phyloP scores from a whole-genome alignment of 2,888 invertebrate species.

The Cerceris rybyensis region DNA sequence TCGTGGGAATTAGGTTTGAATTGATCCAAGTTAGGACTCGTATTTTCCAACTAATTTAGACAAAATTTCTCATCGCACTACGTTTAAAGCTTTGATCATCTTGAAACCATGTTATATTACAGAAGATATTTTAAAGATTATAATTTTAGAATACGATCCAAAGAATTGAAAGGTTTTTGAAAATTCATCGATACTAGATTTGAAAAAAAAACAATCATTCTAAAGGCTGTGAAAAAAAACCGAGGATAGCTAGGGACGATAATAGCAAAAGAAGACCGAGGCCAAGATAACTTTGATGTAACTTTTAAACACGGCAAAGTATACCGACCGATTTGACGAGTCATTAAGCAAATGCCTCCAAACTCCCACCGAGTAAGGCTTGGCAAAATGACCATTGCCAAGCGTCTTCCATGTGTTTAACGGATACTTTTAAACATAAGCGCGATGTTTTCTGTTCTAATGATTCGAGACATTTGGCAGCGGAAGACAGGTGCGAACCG shows the following conservation, averaged over 20 bases:
- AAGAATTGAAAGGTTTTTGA: too few relatives aligned
- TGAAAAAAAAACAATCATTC: too few relatives aligned
- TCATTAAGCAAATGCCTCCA: slow-evolving; percentile 47
- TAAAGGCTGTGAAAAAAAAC: neutral
- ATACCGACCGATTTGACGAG: slow-evolving; percentile 46
- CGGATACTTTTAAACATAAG: slow-evolving; percentile 57
- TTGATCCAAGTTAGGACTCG: too few relatives aligned
- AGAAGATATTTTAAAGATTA: too few relatives aligned
- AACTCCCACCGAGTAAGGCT: slow-evolving; percentile 28
- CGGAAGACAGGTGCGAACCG: slow-evolving; percentile 59
- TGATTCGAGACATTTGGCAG: slow-evolving; percentile 62
- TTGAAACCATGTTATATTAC: too few relatives aligned
- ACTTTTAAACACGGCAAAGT: neutral
- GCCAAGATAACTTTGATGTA: slow-evolving; percentile 1
- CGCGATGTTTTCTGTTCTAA: slow-evolving; percentile 56
- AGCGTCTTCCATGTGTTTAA: slow-evolving; percentile 36
- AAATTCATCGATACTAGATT: too few relatives aligned
- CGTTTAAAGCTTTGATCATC: too few relatives aligned
- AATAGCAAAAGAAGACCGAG: neutral
- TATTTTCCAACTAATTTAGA: too few relatives aligned
- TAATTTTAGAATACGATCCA: too few relatives aligned
- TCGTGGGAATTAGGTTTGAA: too few relatives aligned
- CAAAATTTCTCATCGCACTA: too few relatives aligned
- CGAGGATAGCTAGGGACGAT: neutral
- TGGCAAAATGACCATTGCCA: slow-evolving; percentile 49